Evolutionary conservation across 2,113 vertebrate species (phyloP), one percentile per base, ranked within the genome.

Genomic region (Halcyon malimbica): DNA sequence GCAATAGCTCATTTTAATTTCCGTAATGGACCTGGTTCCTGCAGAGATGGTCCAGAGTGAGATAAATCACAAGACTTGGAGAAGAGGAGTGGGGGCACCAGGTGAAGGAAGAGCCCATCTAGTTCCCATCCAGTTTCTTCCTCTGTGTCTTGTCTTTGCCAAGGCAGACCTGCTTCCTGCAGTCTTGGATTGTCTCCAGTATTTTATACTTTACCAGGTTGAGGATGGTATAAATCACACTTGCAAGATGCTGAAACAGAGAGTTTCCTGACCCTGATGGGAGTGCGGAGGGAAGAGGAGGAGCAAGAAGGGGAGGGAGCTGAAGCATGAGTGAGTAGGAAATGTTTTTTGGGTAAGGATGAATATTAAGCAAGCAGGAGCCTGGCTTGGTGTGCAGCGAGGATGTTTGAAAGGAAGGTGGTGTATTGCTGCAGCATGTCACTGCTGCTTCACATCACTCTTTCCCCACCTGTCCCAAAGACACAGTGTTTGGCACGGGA

Each of bases 1-100:
- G 96, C 96, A 94, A 67, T 37, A 92, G 96, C 92, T 96, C 83
- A 83, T 87, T 97, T 97, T 96, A 97, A 97, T 97, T 97, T 97
- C 93, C 8, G 41, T 97, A 97, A 97, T 97, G 96, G 95, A 95
- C 79, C 94, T 59, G 76, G 48, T 89, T 97, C 89, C 86, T 93
- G 92, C 16, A 7, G 96, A 91, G 94, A 81, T 87, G 91, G 95
- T 84, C 93, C 3, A 0, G 77, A 93, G 87, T 60, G 81, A 95
- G 89, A 97, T 97, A 94, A 97, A 95, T 97, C 79, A 82, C 70
- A 42, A 16, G 1, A 3, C 24, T 77, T 76, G 71, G 74, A 68
- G 33, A 44, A 63, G 29, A 73, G 48, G 42, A 26, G 11, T 39
- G 51, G 60, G 70, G 65, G 67, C 11, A 16, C 18, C 48, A 87